A percentile compares a stretch with the other conserved stretches of the same genome.
phyloP scores from a whole-genome alignment of 2,113 vertebrate species.

The Stegostoma tigrinum region DNA sequence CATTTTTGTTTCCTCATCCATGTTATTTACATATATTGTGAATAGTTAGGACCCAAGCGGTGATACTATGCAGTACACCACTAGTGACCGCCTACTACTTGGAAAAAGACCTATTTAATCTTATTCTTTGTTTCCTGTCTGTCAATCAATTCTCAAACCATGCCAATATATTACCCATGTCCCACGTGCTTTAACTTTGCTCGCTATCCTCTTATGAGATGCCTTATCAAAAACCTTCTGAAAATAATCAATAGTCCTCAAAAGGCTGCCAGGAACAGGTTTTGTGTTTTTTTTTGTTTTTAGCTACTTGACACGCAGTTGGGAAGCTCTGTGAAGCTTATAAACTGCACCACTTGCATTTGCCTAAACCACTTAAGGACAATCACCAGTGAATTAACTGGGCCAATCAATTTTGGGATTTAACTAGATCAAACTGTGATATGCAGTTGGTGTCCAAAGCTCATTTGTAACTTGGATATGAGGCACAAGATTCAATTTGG shows the following conservation, averaged over 20 bases:
- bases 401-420: background rate
- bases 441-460: background rate
- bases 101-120: no score
- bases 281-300: background rate
- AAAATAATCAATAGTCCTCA: background rate
- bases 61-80: no score
- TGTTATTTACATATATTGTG: no score
- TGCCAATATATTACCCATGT: no score
- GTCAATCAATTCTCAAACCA: no score
- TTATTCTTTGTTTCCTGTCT: no score
- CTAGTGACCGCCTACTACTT: no score
- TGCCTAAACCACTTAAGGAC: background rate
- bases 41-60: no score
- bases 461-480: background rate
- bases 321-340: background rate
- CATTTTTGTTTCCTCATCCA: no score
- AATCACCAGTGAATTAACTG: background rate
- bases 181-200: no score
- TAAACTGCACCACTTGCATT: background rate
- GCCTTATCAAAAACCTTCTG: no score
- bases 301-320: background rate
- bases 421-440: background rate
- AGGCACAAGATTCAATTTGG: background rate
- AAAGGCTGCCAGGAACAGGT: background rate
- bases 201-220: no score